Evolutionary conservation across 1,140 invertebrate genomes (phyloP).

Genomic region (Drosophila sproati): DNA sequence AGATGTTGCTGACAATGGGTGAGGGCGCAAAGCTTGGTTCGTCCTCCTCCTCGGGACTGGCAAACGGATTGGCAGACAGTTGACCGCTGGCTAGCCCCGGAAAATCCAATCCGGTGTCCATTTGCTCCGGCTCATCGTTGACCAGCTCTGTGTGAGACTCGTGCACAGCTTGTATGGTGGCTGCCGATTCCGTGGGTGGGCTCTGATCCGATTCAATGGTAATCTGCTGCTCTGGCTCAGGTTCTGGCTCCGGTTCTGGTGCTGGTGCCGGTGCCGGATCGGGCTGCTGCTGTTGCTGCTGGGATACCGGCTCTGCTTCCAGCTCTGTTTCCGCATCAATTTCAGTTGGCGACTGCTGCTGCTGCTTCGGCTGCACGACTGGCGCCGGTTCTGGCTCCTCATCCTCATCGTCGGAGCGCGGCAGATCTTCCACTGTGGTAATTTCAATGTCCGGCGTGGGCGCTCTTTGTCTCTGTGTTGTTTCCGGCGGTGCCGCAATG

Average conservation of each 20-base stretch:
- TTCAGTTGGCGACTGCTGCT: not conserved
- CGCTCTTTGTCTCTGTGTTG: slow-evolving; percentile 59
- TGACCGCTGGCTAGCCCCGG: slow-evolving; percentile 72
- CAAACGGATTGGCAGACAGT: slow-evolving; percentile 85
- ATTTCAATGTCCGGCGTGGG: slow-evolving; percentile 83
- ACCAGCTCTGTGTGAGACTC: slow-evolving; percentile 34
- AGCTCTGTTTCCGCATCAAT: slow-evolving; percentile 18
- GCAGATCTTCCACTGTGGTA: slow-evolving; percentile 80
- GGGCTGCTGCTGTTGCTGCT: not conserved
- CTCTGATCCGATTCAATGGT: slow-evolving; percentile 59
- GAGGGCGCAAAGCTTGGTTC: slow-evolving; percentile 59
- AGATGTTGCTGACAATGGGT: slow-evolving; percentile 75
- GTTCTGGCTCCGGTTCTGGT: slow-evolving; percentile 3
- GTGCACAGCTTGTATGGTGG: slow-evolving; percentile 39
- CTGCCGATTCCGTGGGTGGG: slow-evolving; percentile 68
- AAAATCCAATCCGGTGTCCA: slow-evolving; percentile 81
- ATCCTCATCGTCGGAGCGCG: slow-evolving; percentile 83
- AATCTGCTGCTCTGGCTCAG: slow-evolving; percentile 1
- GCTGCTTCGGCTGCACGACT: not conserved
- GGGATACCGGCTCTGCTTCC: not conserved
- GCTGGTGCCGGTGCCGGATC: slow-evolving; percentile 19
- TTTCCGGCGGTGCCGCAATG: slow-evolving; percentile 56
- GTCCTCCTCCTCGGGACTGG: slow-evolving; percentile 84
- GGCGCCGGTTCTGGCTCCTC: slow-evolving; percentile 24
- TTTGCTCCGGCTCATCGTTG: slow-evolving; percentile 69